phyloP scores from a whole-genome alignment of 53 echinoderm and acorn worm genomes.

The Hippasteria phrygiana region DNA sequence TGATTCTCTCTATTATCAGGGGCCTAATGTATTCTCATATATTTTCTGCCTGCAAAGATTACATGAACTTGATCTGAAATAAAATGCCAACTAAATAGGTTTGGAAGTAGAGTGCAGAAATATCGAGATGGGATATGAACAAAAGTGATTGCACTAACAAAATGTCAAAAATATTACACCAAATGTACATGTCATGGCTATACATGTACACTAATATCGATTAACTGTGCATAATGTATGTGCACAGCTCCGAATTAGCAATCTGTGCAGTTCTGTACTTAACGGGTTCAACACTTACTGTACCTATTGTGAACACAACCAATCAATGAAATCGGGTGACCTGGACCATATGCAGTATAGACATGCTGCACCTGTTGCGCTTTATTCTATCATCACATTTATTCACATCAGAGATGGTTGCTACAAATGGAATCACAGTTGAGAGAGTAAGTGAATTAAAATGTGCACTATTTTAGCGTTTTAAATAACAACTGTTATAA shows the following conservation, averaged over 20 bases:
- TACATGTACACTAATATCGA: background rate
- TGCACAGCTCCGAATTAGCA: background rate
- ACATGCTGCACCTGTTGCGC: background rate
- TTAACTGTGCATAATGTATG: background rate
- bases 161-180: too few species aligned
- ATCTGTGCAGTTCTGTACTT: background rate
- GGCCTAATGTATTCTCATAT: too few species aligned
- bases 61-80: too few species aligned
- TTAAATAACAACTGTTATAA: too few species aligned
- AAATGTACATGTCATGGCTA: too few species aligned
- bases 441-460: background rate
- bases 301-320: background rate
- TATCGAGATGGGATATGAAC: too few species aligned
- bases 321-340: background rate
- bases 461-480: too few species aligned
- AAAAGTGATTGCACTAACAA: too few species aligned
- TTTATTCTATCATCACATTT: background rate
- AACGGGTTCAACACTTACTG: background rate
- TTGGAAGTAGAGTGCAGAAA: too few species aligned
- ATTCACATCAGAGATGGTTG: background rate
- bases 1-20: too few species aligned
- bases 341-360: background rate
- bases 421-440: slow-evolving; percentile 11
- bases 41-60: too few species aligned
- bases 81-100: too few species aligned